These are phyloP conservation scores for Lycocerus yunnanus DNA, from an alignment of 2,888 invertebrate species.

Conservation along the genomic window DNA sequence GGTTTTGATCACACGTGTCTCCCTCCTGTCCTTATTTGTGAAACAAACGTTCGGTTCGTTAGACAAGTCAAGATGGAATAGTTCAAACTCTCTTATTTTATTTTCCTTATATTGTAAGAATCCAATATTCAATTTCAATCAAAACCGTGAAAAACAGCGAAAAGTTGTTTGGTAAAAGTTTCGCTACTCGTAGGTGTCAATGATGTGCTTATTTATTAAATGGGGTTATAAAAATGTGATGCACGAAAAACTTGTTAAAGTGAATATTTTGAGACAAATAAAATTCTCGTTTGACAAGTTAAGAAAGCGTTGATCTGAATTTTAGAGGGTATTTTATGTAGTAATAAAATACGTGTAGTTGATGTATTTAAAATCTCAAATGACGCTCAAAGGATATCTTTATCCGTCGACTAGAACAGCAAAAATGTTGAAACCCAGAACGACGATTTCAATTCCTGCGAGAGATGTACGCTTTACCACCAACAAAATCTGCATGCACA, in stretches of 20 bases:
- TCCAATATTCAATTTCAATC: conserved; percentile 27
- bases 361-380: conserved; percentile 31
- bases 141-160: conserved; percentile 26
- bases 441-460: conserved; percentile 43
- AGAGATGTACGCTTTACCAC: conserved; percentile 40
- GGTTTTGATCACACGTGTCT: conserved; percentile 30
- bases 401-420: conserved; percentile 30
- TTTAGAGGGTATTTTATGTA: conserved; percentile 15
- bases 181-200: conserved; percentile 11
- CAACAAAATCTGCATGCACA: conserved; percentile 52
- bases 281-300: neutral
- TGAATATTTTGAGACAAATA: neutral
- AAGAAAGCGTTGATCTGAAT: neutral
- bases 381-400: conserved; percentile 38
- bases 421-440: conserved; percentile 32
- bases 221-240: neutral
- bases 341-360: conserved; percentile 22
- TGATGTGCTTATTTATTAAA: neutral
- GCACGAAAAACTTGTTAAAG: neutral
- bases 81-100: conserved; percentile 32
- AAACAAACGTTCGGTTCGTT: conserved; percentile 50
- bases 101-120: conserved; percentile 31
- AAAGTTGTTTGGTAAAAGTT: conserved; percentile 14
- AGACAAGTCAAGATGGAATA: conserved; percentile 44
- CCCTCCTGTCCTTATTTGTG: conserved; percentile 39